Conservation (phyloP, 2,113 vertebrate genomes). For the Cyanoramphus novaezelandiae region DNA sequence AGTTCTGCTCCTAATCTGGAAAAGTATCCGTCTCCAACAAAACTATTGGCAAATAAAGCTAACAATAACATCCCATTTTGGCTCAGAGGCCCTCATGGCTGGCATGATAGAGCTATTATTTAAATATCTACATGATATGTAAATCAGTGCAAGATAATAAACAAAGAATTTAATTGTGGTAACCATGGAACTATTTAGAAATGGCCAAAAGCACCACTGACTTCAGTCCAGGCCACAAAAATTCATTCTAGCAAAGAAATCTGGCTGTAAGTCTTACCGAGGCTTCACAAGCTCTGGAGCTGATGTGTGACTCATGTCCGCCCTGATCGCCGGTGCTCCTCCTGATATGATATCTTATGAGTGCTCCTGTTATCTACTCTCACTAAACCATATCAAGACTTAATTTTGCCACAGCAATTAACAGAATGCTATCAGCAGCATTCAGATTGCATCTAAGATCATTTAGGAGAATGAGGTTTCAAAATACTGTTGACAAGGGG, state of each 20-base stretch:
- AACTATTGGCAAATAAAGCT: neutral
- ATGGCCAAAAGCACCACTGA: conserved; percentile 33
- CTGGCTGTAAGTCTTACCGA: neutral
- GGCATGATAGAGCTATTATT: neutral
- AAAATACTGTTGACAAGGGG: neutral
- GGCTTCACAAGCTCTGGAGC: neutral
- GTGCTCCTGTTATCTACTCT: neutral
- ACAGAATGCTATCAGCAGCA: conserved; percentile 15
- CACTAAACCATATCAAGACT: conserved; percentile 2
- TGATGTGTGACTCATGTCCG: neutral
- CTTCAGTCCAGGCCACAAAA: conserved; percentile 43
- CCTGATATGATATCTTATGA: neutral
- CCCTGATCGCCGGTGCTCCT: accelerated
- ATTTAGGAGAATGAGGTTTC: neutral
- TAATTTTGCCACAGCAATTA: conserved; percentile 45
- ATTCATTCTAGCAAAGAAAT: neutral
- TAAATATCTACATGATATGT: neutral
- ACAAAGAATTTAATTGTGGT: neutral
- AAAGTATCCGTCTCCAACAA: neutral
- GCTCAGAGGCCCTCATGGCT: neutral
- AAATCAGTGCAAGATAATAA: conserved; percentile 25
- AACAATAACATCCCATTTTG: neutral
- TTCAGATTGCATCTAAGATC: neutral
- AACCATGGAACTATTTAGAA: conserved; percentile 1
- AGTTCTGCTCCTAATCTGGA: conserved; percentile 27